phyloP scores from a whole-genome alignment of 2,888 invertebrate species.

The Notocelia uddmanniana region DNA sequence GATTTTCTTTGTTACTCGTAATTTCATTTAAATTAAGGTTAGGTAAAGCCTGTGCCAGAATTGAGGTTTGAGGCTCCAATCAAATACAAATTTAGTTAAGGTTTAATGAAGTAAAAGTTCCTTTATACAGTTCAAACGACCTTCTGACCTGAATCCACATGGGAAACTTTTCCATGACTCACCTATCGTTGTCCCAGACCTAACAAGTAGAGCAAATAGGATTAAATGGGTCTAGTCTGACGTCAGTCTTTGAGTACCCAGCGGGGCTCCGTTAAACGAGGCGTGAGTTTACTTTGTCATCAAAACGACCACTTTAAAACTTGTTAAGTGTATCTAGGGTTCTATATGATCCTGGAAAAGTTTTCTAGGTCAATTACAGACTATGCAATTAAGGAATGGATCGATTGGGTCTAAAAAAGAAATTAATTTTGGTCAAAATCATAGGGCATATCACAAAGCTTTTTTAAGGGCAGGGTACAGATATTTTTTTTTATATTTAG shows the following conservation, averaged over 20 bases:
- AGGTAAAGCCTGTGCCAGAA: too few relatives aligned
- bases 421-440: too few relatives aligned
- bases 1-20: too few relatives aligned
- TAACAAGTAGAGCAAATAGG: conserved; percentile 19
- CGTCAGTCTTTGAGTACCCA: conserved; percentile 8
- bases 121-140: background rate
- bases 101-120: background rate
- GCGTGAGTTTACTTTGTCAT: conserved; percentile 19
- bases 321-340: background rate
- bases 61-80: too few relatives aligned
- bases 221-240: conserved; percentile 24
- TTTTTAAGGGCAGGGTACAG: too few relatives aligned
- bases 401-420: background rate
- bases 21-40: too few relatives aligned
- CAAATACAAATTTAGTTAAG: background rate
- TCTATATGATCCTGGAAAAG: background rate
- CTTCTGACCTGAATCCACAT: conserved; percentile 13
- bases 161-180: conserved; percentile 26
- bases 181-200: conserved; percentile 24
- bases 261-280: conserved; percentile 10
- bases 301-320: background rate
- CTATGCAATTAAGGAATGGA: background rate
- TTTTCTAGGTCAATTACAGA: conserved; percentile 4
- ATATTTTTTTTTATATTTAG: too few relatives aligned
- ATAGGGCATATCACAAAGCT: too few relatives aligned